Conservation (phyloP, 2,113 vertebrate genomes). For the Ophiodon elongatus region DNA sequence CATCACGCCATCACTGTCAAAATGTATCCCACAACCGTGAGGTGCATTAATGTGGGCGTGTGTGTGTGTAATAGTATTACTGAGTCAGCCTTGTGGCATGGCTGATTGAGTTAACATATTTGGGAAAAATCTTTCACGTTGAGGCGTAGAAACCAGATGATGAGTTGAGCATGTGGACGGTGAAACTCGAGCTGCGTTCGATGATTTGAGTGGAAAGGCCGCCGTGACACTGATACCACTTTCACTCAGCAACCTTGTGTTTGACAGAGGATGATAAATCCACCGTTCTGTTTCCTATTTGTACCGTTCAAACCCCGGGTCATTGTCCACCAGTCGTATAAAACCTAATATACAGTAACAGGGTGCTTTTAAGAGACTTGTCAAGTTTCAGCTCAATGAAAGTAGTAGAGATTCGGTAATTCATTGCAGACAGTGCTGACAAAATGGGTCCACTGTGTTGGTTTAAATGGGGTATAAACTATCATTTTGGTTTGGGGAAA, state of each 20-base stretch:
- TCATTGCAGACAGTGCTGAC: not conserved
- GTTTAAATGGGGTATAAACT: not conserved
- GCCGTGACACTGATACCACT: slow-evolving; percentile 32
- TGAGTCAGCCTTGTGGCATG: slow-evolving; percentile 58
- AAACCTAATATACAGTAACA: not conserved
- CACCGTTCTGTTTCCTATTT: not conserved
- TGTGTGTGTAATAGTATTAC: slow-evolving; percentile 60
- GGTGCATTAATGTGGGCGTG: slow-evolving; percentile 59
- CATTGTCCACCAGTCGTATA: not conserved
- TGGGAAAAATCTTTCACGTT: slow-evolving; percentile 59
- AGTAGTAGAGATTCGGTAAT: not conserved
- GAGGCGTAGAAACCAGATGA: slow-evolving; percentile 46
- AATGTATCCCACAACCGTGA: slow-evolving; percentile 44
- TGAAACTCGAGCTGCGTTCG: slow-evolving; percentile 60
- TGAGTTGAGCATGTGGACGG: slow-evolving; percentile 68
- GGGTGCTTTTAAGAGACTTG: not conserved
- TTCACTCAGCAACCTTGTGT: slow-evolving; percentile 25
- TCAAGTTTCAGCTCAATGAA: slow-evolving; percentile 2
- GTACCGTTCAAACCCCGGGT: not conserved
- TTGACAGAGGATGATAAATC: slow-evolving; percentile 32
- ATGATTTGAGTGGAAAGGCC: slow-evolving; percentile 46
- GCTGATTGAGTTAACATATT: slow-evolving; percentile 73
- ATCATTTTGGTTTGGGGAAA: not conserved
- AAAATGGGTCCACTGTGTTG: not conserved
- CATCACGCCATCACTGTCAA: slow-evolving; percentile 50